Percentiles rank a stretch among this genome's conserved stretches.
Conservation (phyloP, 1,140 invertebrate genomes). For the Caenorhabditis tropicalis region DNA sequence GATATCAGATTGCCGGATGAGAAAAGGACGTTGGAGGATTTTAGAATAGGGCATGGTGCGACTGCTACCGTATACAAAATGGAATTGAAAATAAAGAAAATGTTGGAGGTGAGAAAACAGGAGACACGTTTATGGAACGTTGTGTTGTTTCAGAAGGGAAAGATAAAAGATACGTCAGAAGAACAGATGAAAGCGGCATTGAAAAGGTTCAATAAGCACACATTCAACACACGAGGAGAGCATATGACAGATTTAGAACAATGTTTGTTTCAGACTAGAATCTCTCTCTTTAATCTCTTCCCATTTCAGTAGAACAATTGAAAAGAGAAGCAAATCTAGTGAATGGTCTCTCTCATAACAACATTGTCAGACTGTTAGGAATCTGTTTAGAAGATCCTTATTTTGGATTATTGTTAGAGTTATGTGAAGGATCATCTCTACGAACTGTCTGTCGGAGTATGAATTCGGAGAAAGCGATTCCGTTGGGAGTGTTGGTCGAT, state of each 20-base stretch:
- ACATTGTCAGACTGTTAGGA: slow-evolving; percentile 37
- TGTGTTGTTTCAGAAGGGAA: not conserved
- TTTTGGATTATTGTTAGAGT: slow-evolving; percentile 39
- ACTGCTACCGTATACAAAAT: slow-evolving; percentile 20
- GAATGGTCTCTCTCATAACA: slow-evolving; percentile 13
- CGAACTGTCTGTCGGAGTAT: not conserved
- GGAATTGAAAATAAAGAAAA: not conserved
- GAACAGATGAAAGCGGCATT: not conserved
- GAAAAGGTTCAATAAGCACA: slow-evolving; percentile 1
- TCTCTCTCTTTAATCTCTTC: not conserved
- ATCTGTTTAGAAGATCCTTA: slow-evolving; percentile 44
- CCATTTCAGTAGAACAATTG: not conserved
- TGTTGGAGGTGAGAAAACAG: no score
- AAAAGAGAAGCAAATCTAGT: slow-evolving; percentile 35
- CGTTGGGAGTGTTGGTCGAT: not conserved
- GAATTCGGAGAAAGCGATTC: not conserved
- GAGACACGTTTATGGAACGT: no score
- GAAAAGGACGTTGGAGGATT: not conserved
- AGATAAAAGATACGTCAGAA: not conserved
- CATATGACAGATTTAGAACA: not conserved
- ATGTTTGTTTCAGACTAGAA: not conserved
- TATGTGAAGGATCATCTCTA: slow-evolving; percentile 42
- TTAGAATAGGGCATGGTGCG: not conserved
- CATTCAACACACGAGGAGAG: not conserved
- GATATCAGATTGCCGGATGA: not conserved